Evolutionary conservation across 2,888 invertebrate species (phyloP), one percentile per base, ranked within the genome.

Genomic region (Homarus gammarus): DNA sequence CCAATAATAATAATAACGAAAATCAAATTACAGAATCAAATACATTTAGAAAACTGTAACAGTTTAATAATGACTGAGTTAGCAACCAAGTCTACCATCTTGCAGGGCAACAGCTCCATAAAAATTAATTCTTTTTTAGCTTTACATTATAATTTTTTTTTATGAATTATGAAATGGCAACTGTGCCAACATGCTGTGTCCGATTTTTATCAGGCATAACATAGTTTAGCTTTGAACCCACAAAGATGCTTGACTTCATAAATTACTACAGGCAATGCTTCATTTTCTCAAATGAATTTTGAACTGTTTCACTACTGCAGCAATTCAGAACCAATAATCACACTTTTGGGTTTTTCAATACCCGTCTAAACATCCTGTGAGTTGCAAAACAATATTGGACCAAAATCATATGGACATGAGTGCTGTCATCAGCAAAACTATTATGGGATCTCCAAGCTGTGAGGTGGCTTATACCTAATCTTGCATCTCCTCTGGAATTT

Each of bases 401-500:
- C 31, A 64, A 27, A 64, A 56, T 33, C 56, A 22, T 56, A 61
- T 78, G 78, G 61, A 36, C 27, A 33, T 1, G 51, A 73, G 31
- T n/a, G 8, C 27, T 77, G 8, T 77, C 31, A 8, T 27, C n/a
- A 18, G 33, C 18, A 22, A n/a, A 36, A 72, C 15, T 3, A 72
- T 31, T 12, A 49, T 31, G 56, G 64, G 70, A 40, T 44, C 64
- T n/a, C 33, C 36, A 51, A 68, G 31, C 15, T n/a, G 2, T 36
- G 27, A 61, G 31, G 1, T 87, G 36, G 22, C 27, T 72, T 38
- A n/a, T 33, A 15, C 15, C 49, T 92, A 94, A 92, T 98, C 98
- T 95, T 98, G 98, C 98, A 98, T 98, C 94, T 98, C 98, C 94
- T 98, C 98, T 79, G 97, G 97, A 94, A 98, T 95, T 94, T 98